phyloP scores from a whole-genome alignment of 2,113 vertebrate genomes.

The Corydoras sp. region DNA sequence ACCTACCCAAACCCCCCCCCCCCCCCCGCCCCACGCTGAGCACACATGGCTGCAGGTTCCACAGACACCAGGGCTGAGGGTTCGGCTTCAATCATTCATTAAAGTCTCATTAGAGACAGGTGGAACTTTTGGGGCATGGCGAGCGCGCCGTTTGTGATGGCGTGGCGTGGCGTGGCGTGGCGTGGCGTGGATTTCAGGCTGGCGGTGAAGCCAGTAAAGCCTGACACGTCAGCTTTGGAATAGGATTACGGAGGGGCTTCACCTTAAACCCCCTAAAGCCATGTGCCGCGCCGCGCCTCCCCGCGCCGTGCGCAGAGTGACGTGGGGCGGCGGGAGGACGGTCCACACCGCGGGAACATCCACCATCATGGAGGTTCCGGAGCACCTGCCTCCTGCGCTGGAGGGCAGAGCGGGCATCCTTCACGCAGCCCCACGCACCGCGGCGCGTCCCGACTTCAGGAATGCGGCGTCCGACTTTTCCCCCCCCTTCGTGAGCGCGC shows the following conservation, averaged over 20 bases:
- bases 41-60: no score
- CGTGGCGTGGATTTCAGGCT: not conserved
- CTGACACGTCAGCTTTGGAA: slow-evolving; percentile 6
- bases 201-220: not conserved
- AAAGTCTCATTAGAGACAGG: no score
- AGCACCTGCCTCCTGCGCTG: not conserved
- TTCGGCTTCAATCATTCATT: no score
- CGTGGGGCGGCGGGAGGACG: no score
- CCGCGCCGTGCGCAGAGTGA: not conserved
- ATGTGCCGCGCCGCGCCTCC: not conserved
- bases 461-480: no score
- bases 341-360: no score
- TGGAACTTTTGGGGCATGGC: no score
- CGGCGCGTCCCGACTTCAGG: no score
- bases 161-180: no score
- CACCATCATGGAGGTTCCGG: not conserved
- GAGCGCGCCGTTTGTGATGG: not conserved
- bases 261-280: slow-evolving; percentile 20
- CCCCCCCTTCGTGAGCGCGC: no score
- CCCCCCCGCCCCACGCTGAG: no score
- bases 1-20: not conserved
- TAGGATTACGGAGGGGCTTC: slow-evolving; percentile 16
- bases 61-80: no score
- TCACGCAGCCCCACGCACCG: not conserved
- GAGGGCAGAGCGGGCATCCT: not conserved